These are phyloP conservation scores for Globodera ellingtonae DNA, from an alignment of 1,140 invertebrate genomes.

Conservation along the genomic window DNA sequence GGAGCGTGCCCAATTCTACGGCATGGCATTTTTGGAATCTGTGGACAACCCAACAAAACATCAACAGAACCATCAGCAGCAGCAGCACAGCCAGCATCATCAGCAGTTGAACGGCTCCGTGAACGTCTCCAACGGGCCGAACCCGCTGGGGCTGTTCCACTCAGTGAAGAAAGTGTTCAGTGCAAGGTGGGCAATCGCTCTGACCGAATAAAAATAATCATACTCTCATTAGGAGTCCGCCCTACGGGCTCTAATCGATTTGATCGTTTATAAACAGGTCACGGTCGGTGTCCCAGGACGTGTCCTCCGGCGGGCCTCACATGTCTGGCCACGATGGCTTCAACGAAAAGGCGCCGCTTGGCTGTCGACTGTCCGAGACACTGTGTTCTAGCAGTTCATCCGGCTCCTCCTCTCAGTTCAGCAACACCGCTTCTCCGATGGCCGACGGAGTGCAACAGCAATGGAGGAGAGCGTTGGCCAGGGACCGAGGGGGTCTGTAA, in stretches of 20 bases:
- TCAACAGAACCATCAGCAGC: background rate
- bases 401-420: background rate
- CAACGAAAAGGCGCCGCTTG: background rate
- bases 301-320: background rate
- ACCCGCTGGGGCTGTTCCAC: constrained; percentile 77
- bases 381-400: background rate
- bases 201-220: background rate
- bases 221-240: too few species aligned
- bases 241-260: too few species aligned
- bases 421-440: background rate
- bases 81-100: background rate
- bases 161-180: constrained; percentile 86
- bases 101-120: constrained; percentile 16
- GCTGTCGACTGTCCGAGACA: constrained; percentile 5
- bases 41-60: constrained; percentile 22
- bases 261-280: constrained; percentile 36
- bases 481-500: background rate
- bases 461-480: background rate
- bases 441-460: background rate
- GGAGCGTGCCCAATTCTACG: constrained; percentile 72
- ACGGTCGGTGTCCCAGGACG: constrained; percentile 66
- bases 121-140: constrained; percentile 1
- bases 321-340: background rate
- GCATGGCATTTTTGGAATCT: constrained; percentile 68
- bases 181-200: constrained; percentile 64